These are phyloP conservation scores for Pagetopsis macropterus DNA, from an alignment of 2,797 vertebrate species.

Conservation along the genomic window DNA sequence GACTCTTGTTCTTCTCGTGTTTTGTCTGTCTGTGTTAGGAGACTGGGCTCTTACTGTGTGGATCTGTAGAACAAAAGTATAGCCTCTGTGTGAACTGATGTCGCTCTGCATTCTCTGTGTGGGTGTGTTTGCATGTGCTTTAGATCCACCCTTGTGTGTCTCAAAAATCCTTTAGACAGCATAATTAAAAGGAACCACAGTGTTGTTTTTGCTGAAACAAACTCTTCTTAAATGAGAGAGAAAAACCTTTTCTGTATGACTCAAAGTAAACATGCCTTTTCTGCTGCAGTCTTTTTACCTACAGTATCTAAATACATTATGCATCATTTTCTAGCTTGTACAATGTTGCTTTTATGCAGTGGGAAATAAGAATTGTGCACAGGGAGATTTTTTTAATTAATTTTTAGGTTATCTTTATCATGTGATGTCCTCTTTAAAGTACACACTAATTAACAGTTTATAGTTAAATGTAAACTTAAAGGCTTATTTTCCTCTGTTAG, in stretches of 20 bases:
- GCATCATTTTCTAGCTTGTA: constrained; percentile 9
- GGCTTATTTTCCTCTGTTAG: neutral
- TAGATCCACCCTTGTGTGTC: constrained; percentile 43
- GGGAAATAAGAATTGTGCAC: neutral
- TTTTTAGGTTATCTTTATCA: too few relatives aligned
- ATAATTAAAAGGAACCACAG: constrained; percentile 47
- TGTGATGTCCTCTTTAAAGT: neutral
- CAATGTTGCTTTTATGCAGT: neutral
- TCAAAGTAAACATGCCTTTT: constrained; percentile 33
- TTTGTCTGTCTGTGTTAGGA: constrained; percentile 54
- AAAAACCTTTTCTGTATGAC: constrained; percentile 42
- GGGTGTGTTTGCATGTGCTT: constrained; percentile 56
- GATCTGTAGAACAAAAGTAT: constrained; percentile 55
- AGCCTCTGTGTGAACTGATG: constrained; percentile 45
- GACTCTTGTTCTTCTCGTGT: constrained; percentile 52
- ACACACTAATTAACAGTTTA: neutral
- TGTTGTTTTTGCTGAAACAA: constrained; percentile 47
- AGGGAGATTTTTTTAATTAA: neutral
- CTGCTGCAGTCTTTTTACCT: constrained; percentile 24
- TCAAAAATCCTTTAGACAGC: constrained; percentile 42
- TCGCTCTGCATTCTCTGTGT: constrained; percentile 26
- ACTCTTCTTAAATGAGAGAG: constrained; percentile 40
- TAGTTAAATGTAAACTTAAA: neutral
- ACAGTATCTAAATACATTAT: constrained; percentile 19
- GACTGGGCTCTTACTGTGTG: constrained; percentile 38